Base-by-base conservation (phyloP, 2,888 invertebrate genomes). In the Leptogaster cylindrica region DNA sequence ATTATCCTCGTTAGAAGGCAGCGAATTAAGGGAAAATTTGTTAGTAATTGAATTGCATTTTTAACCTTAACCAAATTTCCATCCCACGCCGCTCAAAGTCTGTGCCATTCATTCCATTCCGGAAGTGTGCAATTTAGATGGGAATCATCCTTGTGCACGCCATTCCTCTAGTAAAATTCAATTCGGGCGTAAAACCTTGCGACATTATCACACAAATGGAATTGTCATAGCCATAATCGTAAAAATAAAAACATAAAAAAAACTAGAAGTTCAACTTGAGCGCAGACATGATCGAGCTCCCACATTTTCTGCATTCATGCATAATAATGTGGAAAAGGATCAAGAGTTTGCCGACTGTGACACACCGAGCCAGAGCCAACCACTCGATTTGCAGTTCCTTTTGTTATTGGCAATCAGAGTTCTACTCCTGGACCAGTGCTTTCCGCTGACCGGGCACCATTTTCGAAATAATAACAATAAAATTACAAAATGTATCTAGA, bases 391-490 rank as follows among this genome's bases (percentile, higher is more conserved):
- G 23, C 55, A 36, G 20, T 55, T 55, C 55, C 36, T 55, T 55
- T 36, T 23, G 55, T 55, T 55, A 36, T 55, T 55, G 55, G 55
- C 55, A 55, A 55, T 55, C 55, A 36, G 55, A 55, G 39, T n/a
- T 20, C 7, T n/a, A 20, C 23, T 39, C 25, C 18, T 41, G 2
- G 12, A 14, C n/a, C n/a, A n/a, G n/a, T n/a, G 46, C 8, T 31
- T 31, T 18, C 48, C 18, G 18, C 55, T 23, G 36, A 33, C 14
- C 55, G 20, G 55, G 23, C 55, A 36, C 36, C 18, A 55, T 55
- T 55, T 55, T 23, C 55, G 55, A 23, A 55, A 55, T 55, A 55
- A 55, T 55, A 55, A 55, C 55, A 55, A 36, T 55, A 55, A 55
- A 55, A 55, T 55, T 55, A 36, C 39, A 55, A 33, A 55, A 55